Percentiles rank a stretch among this genome's conserved stretches.
Conservation (phyloP, 2,797 vertebrate genomes). For the Sebastes jordani region DNA sequence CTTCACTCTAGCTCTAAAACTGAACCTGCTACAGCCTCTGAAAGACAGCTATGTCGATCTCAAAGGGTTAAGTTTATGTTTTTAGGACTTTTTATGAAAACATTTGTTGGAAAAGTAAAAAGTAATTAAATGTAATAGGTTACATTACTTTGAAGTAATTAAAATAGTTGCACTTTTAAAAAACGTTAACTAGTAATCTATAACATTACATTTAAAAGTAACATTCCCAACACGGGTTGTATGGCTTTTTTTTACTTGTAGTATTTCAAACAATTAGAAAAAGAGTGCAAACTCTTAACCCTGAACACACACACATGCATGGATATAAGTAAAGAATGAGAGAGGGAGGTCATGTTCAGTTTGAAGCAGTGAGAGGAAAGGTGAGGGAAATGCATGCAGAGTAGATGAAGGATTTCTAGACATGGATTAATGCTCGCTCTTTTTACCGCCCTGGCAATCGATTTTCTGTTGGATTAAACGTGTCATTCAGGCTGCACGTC, state of each 20-base stretch:
- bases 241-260: background rate
- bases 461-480: conserved; percentile 67
- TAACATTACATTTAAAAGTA: too few relatives aligned
- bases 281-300: background rate
- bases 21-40: too few relatives aligned
- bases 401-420: conserved; percentile 25
- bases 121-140: too few relatives aligned
- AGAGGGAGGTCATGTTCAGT: conserved; percentile 12
- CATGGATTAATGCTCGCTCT: conserved; percentile 45
- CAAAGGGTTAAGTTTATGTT: too few relatives aligned
- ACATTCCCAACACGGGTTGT: background rate
- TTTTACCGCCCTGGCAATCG: conserved; percentile 42
- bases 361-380: conserved; percentile 28
- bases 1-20: too few relatives aligned
- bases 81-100: too few relatives aligned
- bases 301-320: background rate
- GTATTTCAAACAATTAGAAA: background rate
- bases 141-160: background rate
- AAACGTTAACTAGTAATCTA: too few relatives aligned
- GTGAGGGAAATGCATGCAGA: conserved; percentile 34
- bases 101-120: too few relatives aligned
- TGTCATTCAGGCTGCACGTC: conserved; percentile 52
- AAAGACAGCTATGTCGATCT: too few relatives aligned
- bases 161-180: too few relatives aligned
- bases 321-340: background rate